These are phyloP conservation scores for Discoglossus pictus DNA, from an alignment of 2,797 vertebrate species.

Conservation along the genomic window DNA sequence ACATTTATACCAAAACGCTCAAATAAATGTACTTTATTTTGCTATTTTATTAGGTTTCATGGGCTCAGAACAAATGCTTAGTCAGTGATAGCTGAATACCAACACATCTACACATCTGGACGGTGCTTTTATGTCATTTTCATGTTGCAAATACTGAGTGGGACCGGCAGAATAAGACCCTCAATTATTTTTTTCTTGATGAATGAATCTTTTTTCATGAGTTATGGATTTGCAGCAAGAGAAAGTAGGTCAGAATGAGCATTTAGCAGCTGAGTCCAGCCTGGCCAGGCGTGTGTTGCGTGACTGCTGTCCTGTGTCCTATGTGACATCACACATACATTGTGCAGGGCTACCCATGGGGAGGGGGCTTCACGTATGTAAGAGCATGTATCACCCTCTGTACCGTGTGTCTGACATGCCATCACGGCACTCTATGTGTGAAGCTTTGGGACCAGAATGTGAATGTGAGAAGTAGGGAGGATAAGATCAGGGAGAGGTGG, in stretches of 20 bases:
- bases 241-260: conserved; percentile 46
- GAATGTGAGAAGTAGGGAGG: not conserved
- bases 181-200: too few species aligned
- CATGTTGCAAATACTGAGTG: too few species aligned
- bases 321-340: not conserved
- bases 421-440: not conserved
- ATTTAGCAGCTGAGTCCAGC: conserved; percentile 39
- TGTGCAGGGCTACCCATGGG: not conserved
- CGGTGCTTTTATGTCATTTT: conserved; percentile 11
- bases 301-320: conserved; percentile 1
- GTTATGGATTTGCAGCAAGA: conserved; percentile 7
- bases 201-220: not conserved
- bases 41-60: too few species aligned
- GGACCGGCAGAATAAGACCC: too few species aligned
- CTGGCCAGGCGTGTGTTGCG: not conserved
- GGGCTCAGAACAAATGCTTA: too few species aligned
- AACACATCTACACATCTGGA: too few species aligned
- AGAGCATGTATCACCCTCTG: too few species aligned
- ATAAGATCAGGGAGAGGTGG: not conserved
- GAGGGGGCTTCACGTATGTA: too few species aligned
- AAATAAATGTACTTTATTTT: too few species aligned
- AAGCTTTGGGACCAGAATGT: not conserved
- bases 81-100: too few species aligned
- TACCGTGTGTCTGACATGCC: too few species aligned
- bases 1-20: too few species aligned